Percentiles rank a stretch among this genome's conserved stretches.
phyloP scores from a whole-genome alignment of 1,140 invertebrate genomes.

The Holcopasites calliopsidis region DNA sequence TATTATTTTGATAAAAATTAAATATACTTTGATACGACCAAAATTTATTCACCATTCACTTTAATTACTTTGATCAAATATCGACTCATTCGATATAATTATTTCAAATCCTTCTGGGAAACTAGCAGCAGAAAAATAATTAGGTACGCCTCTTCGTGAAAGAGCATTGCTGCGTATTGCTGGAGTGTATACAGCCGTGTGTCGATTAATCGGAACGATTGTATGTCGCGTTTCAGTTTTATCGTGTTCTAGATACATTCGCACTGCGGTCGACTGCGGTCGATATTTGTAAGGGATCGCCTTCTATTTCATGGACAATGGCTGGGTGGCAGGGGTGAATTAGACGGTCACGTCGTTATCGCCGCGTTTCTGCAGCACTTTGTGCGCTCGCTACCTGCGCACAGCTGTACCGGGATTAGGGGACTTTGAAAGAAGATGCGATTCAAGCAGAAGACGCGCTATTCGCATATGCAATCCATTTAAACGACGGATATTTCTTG shows the following conservation, averaged over 20 bases:
- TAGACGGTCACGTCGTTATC: conserved; percentile 49
- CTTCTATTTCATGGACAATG: conserved; percentile 56
- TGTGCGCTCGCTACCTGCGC: conserved; percentile 26
- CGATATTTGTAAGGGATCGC: conserved; percentile 52
- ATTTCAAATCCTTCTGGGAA: too few species aligned
- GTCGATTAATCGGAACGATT: conserved; percentile 52
- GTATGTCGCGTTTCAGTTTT: conserved; percentile 43
- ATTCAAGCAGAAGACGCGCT: not conserved
- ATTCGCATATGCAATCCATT: not conserved
- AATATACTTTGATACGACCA: too few species aligned
- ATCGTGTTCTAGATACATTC: conserved; percentile 31
- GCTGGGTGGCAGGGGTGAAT: conserved; percentile 42
- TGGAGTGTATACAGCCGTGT: not conserved
- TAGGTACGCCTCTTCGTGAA: not conserved
- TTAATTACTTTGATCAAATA: too few species aligned
- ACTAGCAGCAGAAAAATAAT: too few species aligned
- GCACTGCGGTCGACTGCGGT: conserved; percentile 32
- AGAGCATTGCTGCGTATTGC: not conserved
- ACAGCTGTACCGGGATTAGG: not conserved
- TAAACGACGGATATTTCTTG: not conserved
- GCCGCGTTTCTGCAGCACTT: conserved; percentile 21
- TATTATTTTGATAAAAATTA: too few species aligned
- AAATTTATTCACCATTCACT: too few species aligned
- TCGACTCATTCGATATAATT: too few species aligned
- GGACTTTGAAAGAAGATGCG: not conserved